Evolutionary conservation across 2,113 vertebrate species (phyloP).

Genomic region (Garra rufa): DNA sequence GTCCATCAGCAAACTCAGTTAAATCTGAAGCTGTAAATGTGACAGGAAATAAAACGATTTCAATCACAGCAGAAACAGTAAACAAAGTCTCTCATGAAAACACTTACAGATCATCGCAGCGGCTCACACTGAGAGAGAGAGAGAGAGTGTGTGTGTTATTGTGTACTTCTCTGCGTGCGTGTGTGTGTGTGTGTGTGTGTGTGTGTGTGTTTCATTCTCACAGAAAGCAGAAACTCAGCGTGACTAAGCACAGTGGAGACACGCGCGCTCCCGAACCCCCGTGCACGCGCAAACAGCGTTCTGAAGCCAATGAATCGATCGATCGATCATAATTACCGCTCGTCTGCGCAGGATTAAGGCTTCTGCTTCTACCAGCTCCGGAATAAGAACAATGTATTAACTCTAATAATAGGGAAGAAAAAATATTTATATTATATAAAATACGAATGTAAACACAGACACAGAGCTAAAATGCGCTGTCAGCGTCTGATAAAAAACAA

Average conservation of each 20-base stretch:
- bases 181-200: slow-evolving; percentile 5
- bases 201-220: slow-evolving; percentile 34
- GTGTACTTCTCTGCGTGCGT: too few species aligned
- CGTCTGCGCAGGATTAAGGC: neutral
- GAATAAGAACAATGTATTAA: neutral
- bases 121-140: neutral
- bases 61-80: neutral
- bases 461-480: neutral
- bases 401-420: neutral
- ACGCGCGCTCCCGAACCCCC: neutral
- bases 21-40: neutral
- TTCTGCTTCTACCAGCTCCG: neutral
- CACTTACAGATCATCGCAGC: slow-evolving; percentile 8
- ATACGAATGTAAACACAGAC: too few species aligned
- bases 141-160: neutral
- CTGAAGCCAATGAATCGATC: neutral
- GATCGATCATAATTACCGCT: neutral
- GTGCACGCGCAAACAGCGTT: neutral
- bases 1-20: neutral
- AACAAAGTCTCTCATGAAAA: neutral
- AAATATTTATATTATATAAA: neutral
- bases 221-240: slow-evolving; percentile 78
- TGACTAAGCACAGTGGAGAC: slow-evolving; percentile 81
- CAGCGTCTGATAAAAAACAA: neutral
- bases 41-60: neutral